These are phyloP conservation scores for Ornithoptera alexandrae DNA, from an alignment of 2,888 invertebrate genomes.

Conservation along the genomic window DNA sequence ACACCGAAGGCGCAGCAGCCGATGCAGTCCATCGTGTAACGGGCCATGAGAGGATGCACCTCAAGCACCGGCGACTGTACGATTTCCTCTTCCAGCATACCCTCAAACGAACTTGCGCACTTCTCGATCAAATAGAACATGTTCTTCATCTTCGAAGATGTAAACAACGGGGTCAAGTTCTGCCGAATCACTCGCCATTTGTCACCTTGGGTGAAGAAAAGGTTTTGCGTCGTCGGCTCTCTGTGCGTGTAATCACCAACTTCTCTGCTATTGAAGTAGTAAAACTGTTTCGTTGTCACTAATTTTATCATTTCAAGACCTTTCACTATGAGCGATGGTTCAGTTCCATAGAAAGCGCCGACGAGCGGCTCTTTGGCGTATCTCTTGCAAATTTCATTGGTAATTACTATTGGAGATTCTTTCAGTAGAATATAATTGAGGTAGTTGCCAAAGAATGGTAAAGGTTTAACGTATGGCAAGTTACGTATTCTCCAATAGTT, in stretches of 20 bases:
- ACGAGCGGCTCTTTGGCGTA: slow-evolving; percentile 52
- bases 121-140: slow-evolving; percentile 60
- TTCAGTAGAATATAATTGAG: slow-evolving; percentile 46
- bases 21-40: slow-evolving; percentile 58
- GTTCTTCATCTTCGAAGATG: slow-evolving; percentile 59
- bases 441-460: slow-evolving; percentile 56
- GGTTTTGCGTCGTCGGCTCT: slow-evolving; percentile 46
- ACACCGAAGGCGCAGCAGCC: slow-evolving; percentile 57
- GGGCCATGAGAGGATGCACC: slow-evolving; percentile 41
- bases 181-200: slow-evolving; percentile 60
- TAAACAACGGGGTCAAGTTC: slow-evolving; percentile 58
- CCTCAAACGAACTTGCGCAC: slow-evolving; percentile 46
- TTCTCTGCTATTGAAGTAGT: slow-evolving; percentile 58
- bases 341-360: slow-evolving; percentile 58
- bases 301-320: slow-evolving; percentile 55
- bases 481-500: slow-evolving; percentile 53
- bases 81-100: slow-evolving; percentile 41
- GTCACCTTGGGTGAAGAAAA: slow-evolving; percentile 56
- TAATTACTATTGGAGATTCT: slow-evolving; percentile 39
- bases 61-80: slow-evolving; percentile 39
- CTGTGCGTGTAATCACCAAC: slow-evolving; percentile 43
- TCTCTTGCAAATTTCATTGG: slow-evolving; percentile 46
- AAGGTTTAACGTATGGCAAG: slow-evolving; percentile 45
- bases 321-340: slow-evolving; percentile 55
- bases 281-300: slow-evolving; percentile 56